phyloP scores from a whole-genome alignment of 2,113 vertebrate genomes.

The Murina feae region DNA sequence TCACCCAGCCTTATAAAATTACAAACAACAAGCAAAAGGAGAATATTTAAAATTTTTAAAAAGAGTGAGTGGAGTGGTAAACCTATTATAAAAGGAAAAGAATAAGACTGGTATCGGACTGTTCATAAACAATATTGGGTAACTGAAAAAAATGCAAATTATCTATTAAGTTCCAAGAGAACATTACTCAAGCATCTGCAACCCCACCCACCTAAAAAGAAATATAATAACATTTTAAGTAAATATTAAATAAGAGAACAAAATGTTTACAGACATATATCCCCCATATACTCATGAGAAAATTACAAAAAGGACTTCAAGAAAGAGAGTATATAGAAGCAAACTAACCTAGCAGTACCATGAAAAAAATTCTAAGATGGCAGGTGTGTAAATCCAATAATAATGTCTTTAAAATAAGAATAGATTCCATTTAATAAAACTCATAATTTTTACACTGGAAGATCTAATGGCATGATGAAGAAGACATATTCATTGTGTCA shows the following conservation, averaged over 20 bases:
- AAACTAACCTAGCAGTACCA: neutral
- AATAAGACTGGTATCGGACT: neutral
- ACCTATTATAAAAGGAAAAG: neutral
- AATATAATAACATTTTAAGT: neutral
- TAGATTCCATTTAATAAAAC: conserved; percentile 16
- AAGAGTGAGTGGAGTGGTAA: neutral
- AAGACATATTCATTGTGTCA: neutral
- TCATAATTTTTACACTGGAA: conserved; percentile 5
- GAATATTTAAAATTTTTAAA: neutral
- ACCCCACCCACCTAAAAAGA: neutral
- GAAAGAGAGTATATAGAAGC: neutral
- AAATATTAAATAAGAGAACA: neutral
- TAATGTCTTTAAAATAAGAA: conserved; percentile 7
- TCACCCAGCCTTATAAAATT: neutral
- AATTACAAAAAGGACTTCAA: neutral
- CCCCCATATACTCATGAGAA: neutral
- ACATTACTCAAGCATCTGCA: neutral
- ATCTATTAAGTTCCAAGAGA: neutral
- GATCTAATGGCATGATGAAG: neutral
- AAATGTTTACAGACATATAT: neutral
- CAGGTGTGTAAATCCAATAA: conserved; percentile 19
- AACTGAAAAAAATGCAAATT: neutral
- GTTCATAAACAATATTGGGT: neutral
- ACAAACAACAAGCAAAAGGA: neutral
- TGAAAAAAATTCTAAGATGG: neutral